Percentiles rank a stretch among this genome's conserved stretches.
Conservation (phyloP, 37 sponge, comb jelly and placozoan species). For the Tethya wilhelma region DNA sequence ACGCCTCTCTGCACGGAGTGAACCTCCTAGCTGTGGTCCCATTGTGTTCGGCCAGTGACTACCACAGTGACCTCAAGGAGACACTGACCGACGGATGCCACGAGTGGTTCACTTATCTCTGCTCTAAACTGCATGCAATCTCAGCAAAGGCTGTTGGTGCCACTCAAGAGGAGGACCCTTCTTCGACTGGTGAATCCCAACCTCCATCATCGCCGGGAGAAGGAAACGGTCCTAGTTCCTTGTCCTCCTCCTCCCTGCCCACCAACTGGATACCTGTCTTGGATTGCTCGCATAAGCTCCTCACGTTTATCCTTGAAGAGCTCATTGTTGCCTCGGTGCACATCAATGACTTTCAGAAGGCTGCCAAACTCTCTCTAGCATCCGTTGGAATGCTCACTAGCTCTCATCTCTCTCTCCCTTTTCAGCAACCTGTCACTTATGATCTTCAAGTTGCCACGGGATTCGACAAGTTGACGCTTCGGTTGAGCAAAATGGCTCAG, state of each 20-base stretch:
- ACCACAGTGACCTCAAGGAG: constrained; percentile 10
- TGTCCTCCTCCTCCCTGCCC: not conserved
- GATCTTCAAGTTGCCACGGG: constrained; percentile 23
- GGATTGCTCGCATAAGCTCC: constrained; percentile 17
- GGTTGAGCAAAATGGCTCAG: constrained; percentile 56
- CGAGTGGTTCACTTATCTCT: constrained; percentile 71
- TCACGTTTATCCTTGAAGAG: constrained; percentile 16
- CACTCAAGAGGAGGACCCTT: not conserved
- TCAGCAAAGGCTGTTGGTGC: too few relatives aligned
- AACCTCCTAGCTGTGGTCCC: constrained; percentile 10
- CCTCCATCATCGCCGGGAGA: not conserved
- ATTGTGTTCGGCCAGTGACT: constrained; percentile 3
- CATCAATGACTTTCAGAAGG: constrained; percentile 27
- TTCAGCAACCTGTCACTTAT: constrained; percentile 14
- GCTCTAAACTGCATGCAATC: constrained; percentile 61
- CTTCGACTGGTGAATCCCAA: not conserved
- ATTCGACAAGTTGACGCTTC: constrained; percentile 39
- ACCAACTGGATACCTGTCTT: constrained; percentile 35
- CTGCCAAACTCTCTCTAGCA: constrained; percentile 26
- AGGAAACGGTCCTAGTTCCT: not conserved
- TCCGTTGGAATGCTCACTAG: not conserved
- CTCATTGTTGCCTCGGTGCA: constrained; percentile 13
- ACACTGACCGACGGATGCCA: constrained; percentile 45
- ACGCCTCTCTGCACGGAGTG: constrained; percentile 13
- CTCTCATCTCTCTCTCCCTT: not conserved